phyloP scores from a whole-genome alignment of 2,888 invertebrate genomes.

The Aleiodes leptofemur region DNA sequence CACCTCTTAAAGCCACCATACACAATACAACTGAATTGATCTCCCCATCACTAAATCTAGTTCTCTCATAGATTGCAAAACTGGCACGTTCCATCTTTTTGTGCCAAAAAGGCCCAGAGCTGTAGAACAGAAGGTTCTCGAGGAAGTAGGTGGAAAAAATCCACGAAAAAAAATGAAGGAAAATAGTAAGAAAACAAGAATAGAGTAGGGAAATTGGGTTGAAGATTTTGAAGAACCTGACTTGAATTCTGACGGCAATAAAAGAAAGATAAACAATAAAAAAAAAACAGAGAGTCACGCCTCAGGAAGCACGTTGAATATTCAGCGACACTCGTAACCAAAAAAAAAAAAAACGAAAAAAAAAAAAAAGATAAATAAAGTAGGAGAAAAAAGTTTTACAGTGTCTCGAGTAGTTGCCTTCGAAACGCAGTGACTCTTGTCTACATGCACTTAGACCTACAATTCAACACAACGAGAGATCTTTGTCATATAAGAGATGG shows the following conservation, averaged over 20 bases:
- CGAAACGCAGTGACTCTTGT: conserved; percentile 9
- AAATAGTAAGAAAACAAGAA: background rate
- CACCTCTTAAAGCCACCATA: too few species aligned
- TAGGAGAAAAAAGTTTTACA: conserved; percentile 25
- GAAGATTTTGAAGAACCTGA: conserved; percentile 24
- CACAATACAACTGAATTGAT: too few species aligned
- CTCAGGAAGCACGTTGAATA: conserved; percentile 32
- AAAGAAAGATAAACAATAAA: background rate
- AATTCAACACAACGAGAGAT: conserved; percentile 5
- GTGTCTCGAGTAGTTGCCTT: conserved; percentile 19
- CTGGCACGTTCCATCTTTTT: too few species aligned
- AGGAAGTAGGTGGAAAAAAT: background rate
- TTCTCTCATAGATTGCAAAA: background rate
- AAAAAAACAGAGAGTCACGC: conserved; percentile 23
- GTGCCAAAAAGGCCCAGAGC: background rate
- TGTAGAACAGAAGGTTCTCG: background rate
- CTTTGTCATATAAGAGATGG: background rate
- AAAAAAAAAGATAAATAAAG: conserved; percentile 18
- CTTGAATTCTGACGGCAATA: conserved; percentile 21
- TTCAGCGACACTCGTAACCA: conserved; percentile 32
- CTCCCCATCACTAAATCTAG: too few species aligned
- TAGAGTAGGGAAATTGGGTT: conserved; percentile 5
- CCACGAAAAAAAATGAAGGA: too few species aligned
- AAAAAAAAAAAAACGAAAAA: too few species aligned
- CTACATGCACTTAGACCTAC: conserved; percentile 20